These are phyloP conservation scores for Ceraclea dissimilis DNA, from an alignment of 2,888 invertebrate species.

Conservation along the genomic window DNA sequence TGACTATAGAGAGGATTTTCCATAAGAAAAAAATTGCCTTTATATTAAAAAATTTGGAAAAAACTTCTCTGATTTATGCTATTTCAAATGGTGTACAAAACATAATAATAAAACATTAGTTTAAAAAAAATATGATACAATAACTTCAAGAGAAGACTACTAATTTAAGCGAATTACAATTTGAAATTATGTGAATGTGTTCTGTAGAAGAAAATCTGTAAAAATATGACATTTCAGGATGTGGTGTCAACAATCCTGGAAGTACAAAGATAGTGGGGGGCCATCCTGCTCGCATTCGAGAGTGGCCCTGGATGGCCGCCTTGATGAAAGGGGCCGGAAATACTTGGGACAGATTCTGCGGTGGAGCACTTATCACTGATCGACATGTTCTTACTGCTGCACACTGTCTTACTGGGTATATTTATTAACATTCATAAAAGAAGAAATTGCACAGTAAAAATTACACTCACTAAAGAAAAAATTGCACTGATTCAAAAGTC, in stretches of 20 bases:
- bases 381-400: slow-evolving; percentile 71
- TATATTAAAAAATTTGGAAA: no score
- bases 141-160: no score
- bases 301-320: slow-evolving; percentile 84
- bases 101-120: no score
- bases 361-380: slow-evolving; percentile 73
- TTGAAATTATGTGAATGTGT: no score
- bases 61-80: no score
- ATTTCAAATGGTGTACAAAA: no score
- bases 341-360: slow-evolving; percentile 52
- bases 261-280: slow-evolving; percentile 54
- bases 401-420: slow-evolving; percentile 60
- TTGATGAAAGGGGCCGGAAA: slow-evolving; percentile 43
- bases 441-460: no score
- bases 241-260: slow-evolving; percentile 48
- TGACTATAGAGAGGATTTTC: no score
- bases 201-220: no score
- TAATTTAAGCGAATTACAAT: no score
- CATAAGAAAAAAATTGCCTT: no score
- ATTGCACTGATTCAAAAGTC: background rate
- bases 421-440: background rate
- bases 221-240: slow-evolving; percentile 36
- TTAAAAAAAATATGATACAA: no score
- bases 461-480: background rate
- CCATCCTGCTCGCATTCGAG: slow-evolving; percentile 54